Evolutionary conservation across 2,888 invertebrate genomes (phyloP).

Genomic region (Hirudinaria manillensis): DNA sequence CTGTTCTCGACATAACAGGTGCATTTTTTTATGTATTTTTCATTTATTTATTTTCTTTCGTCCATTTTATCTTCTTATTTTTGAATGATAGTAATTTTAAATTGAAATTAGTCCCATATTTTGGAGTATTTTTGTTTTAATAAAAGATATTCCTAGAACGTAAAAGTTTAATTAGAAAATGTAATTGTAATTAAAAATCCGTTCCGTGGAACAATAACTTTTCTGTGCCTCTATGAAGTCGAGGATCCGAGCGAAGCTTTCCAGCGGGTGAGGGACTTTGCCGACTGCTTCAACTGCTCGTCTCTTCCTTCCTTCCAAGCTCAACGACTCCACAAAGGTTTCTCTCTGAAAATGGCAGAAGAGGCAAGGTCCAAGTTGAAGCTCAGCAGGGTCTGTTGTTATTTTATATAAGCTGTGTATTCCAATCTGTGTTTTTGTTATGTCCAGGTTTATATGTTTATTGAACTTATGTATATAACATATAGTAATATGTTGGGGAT

Average conservation of each 20-base stretch:
- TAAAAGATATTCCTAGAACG: too few relatives aligned
- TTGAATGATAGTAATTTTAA: not conserved
- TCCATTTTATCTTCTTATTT: not conserved
- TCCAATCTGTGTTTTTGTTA: not conserved
- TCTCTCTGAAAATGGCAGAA: conserved; percentile 65
- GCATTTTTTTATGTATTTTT: not conserved
- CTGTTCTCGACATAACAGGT: conserved; percentile 70
- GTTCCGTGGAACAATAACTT: too few relatives aligned
- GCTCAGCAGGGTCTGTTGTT: conserved; percentile 58
- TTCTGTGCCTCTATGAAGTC: too few relatives aligned
- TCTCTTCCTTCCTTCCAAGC: conserved; percentile 1
- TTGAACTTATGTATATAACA: not conserved
- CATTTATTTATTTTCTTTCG: not conserved
- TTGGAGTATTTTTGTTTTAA: too few relatives aligned
- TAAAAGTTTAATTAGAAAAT: too few relatives aligned
- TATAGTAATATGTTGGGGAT: not conserved
- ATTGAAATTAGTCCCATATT: too few relatives aligned
- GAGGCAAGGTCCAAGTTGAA: conserved; percentile 70
- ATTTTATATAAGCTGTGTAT: not conserved
- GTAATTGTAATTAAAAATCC: too few relatives aligned
- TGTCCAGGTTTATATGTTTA: too few relatives aligned
- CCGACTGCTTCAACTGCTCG: conserved; percentile 61
- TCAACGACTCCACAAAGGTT: conserved; percentile 67
- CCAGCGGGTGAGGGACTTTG: conserved; percentile 79
- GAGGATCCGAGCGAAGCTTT: conserved; percentile 91